Conservation (phyloP, 2,797 vertebrate genomes). For the Cryptoprocta ferox region DNA sequence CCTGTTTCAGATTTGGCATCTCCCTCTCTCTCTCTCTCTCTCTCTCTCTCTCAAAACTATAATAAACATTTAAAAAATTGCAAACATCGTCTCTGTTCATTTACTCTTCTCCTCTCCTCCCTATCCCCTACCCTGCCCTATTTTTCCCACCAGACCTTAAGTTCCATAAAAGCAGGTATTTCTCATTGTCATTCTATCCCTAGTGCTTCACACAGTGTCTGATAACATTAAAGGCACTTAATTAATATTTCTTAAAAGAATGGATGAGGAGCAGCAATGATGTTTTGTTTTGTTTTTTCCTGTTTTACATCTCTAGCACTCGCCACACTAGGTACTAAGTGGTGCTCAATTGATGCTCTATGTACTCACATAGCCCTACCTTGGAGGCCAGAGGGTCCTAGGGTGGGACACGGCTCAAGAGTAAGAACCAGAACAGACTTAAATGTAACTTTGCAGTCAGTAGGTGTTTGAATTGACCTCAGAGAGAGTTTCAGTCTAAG, state of each 20-base stretch:
- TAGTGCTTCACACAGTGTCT: neutral
- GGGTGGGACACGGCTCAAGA: neutral
- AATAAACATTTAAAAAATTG: too few species aligned
- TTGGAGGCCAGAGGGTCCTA: neutral
- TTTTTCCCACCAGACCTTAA: neutral
- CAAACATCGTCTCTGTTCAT: neutral
- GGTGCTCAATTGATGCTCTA: neutral
- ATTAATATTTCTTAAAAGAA: neutral
- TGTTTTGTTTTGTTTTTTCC: too few species aligned
- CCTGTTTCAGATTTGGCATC: too few species aligned
- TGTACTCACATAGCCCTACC: neutral
- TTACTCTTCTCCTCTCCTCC: neutral
- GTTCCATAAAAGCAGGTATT: neutral
- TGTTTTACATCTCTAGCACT: neutral
- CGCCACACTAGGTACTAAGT: neutral
- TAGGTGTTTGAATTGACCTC: neutral
- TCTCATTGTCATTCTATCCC: neutral
- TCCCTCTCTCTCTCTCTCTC: too few species aligned
- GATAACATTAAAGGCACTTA: neutral
- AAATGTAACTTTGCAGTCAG: neutral
- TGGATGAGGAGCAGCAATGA: neutral
- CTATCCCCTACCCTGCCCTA: rapidly evolving
- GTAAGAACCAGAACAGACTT: neutral
- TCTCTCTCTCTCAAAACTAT: too few species aligned
- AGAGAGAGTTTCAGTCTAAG: neutral